Conservation (phyloP, 2,113 vertebrate genomes). For the Leptobrachium leishanense region DNA sequence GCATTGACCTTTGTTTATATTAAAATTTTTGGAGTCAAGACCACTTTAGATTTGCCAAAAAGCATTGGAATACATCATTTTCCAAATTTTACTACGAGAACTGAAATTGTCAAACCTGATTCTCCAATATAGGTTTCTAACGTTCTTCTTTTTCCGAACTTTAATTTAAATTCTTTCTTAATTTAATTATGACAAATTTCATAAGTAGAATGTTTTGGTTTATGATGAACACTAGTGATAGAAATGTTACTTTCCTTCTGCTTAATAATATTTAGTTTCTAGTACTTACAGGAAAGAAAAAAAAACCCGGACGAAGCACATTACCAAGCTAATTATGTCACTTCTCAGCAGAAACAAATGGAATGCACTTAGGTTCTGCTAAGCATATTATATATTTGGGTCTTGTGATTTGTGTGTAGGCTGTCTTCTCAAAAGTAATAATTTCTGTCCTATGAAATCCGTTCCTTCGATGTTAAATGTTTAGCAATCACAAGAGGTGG, state of each 20-base stretch:
- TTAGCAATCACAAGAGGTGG: too few species aligned
- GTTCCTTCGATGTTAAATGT: too few species aligned
- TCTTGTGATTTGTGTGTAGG: conserved; percentile 6
- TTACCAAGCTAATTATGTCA: conserved; percentile 18
- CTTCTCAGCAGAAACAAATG: conserved; percentile 24
- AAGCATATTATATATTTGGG: neutral
- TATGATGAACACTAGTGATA: neutral
- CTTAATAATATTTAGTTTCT: conserved; percentile 39
- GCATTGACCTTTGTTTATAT: too few species aligned
- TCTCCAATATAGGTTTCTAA: too few species aligned
- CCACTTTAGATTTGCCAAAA: too few species aligned
- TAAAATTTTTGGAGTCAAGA: too few species aligned
- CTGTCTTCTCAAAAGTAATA: neutral
- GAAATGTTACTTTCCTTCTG: conserved; percentile 4
- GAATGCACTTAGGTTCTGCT: neutral
- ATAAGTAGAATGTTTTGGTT: conserved; percentile 13
- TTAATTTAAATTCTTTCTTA: conserved; percentile 1
- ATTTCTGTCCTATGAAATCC: too few species aligned
- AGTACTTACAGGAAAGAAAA: conserved; percentile 24
- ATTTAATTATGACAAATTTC: conserved; percentile 32
- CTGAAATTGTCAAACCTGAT: too few species aligned
- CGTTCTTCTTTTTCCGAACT: neutral
- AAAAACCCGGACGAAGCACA: neutral
- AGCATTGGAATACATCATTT: too few species aligned
- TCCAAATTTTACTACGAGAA: too few species aligned